Evolutionary conservation across 2,888 invertebrate genomes (phyloP), one percentile per base, ranked within the genome.

Genomic region (Pantelozetes paolii): DNA sequence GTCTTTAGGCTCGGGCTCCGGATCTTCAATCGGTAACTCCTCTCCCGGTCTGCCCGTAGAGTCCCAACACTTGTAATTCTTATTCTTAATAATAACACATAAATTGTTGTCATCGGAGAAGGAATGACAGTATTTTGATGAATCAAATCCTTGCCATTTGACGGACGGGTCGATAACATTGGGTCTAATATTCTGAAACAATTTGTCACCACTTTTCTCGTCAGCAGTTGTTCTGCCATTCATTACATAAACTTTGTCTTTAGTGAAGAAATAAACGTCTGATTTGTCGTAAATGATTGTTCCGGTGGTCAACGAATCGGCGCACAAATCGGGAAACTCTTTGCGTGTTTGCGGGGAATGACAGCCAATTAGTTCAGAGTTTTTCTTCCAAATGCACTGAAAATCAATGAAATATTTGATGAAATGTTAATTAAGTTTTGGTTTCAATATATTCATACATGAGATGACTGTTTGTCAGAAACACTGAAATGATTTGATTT

Each of bases 301-400:
- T 69, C 69, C 69, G 13, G 45, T 45, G 23, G 69, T 42, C 15
- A 45, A 26, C 5, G 69, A 45, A 23, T 69, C 42, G 5, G 40
- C 23, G 18, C 69, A 69, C 69, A 69, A 42, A 26, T 69, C 69
- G 2, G 42, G 3, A 18, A 26, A 40, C 20, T 69, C 69, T 23
- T 26, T 1, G 15, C 42, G 26, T 13, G 20, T 20, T 26, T 69
- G 36, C 2, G 15, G 2, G 2, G 42, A 42, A 2, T 69, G 23
- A 45, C 69, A 69, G 20, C 45, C 45, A 42, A 69, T 40, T 1
- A 69, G 36, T 28, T 69, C 69, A 9, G 23, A 15, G 8, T 20
- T 69, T 23, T 42, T 18, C 15, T 20, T 40, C 69, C 69, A 69
- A 69, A 69, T 45, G 13, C 69, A 69, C 69, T 69, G 28, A 67